These are phyloP conservation scores for Tachina grossa DNA, from an alignment of 2,888 invertebrate genomes.

Conservation along the genomic window DNA sequence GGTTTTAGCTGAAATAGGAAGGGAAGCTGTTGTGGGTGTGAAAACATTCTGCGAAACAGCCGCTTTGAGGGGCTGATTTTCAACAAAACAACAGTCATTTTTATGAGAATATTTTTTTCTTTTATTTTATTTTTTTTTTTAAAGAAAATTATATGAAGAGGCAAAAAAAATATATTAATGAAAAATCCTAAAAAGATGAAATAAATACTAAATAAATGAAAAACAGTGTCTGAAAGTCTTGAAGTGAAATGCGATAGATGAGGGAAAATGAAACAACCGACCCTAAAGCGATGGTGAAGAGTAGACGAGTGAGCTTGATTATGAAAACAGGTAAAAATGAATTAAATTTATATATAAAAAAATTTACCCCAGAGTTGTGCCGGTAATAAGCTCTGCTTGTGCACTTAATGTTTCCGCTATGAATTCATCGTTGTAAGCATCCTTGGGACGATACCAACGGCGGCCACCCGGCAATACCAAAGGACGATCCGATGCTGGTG, in stretches of 20 bases:
- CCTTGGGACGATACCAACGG: slow-evolving; percentile 91
- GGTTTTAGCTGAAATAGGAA: slow-evolving; percentile 44
- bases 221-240: not conserved
- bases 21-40: slow-evolving; percentile 44
- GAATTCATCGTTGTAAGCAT: slow-evolving; percentile 94
- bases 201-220: slow-evolving; percentile 32
- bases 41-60: not conserved
- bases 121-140: not conserved
- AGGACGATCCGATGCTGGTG: slow-evolving; percentile 88
- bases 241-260: slow-evolving; percentile 2
- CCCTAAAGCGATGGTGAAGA: not conserved
- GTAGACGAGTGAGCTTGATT: not conserved
- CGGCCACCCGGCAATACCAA: slow-evolving; percentile 90
- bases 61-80: not conserved
- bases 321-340: slow-evolving; percentile 2
- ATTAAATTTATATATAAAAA: slow-evolving; percentile 41
- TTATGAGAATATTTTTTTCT: slow-evolving; percentile 4
- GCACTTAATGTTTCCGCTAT: slow-evolving; percentile 93
- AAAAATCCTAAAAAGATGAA: slow-evolving; percentile 62
- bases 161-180: slow-evolving; percentile 32
- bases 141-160: slow-evolving; percentile 34
- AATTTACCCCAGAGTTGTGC: slow-evolving; percentile 92
- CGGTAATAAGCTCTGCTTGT: slow-evolving; percentile 93
- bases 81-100: slow-evolving; percentile 4
- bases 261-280: not conserved